Evolutionary conservation across 1,140 invertebrate genomes (phyloP).

Genomic region (Ceratina calcarata): DNA sequence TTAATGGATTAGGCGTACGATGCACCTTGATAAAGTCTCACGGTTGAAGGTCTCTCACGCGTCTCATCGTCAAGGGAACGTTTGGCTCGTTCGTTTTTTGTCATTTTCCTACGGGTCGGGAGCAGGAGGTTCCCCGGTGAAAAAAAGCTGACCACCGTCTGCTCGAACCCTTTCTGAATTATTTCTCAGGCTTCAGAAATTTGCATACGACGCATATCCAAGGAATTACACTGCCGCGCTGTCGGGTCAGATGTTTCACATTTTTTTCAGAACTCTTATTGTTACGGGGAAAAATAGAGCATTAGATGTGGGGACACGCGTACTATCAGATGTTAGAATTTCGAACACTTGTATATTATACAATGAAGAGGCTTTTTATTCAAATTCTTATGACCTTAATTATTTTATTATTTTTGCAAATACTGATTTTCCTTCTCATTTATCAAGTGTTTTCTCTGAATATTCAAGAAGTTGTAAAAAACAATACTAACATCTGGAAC

Average conservation of each 20-base stretch:
- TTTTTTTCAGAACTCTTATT: background rate
- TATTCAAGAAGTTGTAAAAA: too few relatives aligned
- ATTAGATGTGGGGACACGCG: background rate
- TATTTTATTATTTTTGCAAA: background rate
- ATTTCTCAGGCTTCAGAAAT: conserved; percentile 67
- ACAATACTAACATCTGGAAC: background rate
- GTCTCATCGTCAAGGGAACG: conserved; percentile 2
- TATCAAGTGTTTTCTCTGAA: too few relatives aligned
- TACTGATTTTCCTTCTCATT: too few relatives aligned
- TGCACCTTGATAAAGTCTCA: conserved; percentile 25
- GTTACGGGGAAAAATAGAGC: background rate
- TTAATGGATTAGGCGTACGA: conserved; percentile 1
- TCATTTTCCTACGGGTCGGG: conserved; percentile 58
- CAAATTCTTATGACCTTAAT: background rate
- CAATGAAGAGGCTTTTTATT: too few relatives aligned
- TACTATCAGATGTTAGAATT: background rate
- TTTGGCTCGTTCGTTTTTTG: conserved; percentile 57
- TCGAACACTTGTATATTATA: too few relatives aligned
- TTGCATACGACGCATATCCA: conserved; percentile 64
- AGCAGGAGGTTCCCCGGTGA: conserved; percentile 45
- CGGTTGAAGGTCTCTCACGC: conserved; percentile 39
- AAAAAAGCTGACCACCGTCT: conserved; percentile 66
- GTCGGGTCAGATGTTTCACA: background rate
- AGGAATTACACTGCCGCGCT: conserved; percentile 17
- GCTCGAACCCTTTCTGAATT: conserved; percentile 51